Evolutionary conservation across 2,888 invertebrate species (phyloP), one percentile per base, ranked within the genome.

Genomic region (Zootermopsis nevadensis): DNA sequence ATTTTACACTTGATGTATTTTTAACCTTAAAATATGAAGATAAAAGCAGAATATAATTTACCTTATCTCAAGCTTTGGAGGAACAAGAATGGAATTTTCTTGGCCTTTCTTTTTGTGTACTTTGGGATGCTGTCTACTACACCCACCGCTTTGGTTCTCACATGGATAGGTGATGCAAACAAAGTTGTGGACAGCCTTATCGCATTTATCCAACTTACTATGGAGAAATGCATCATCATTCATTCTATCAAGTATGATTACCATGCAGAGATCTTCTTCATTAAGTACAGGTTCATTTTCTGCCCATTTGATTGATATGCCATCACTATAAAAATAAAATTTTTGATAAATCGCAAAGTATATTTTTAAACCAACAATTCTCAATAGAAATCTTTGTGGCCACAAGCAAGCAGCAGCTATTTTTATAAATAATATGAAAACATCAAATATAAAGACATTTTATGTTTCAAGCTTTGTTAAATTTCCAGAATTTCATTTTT

Each of bases 11-110:
- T 48, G 0, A 48, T 48, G 19, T 48, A 48, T 15, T 7, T 48
- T 15, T 19, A 48, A 48, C 48, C 48, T 19, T 19, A 48, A 19
- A 38, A 48, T 4, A 48, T 48, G 12, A 4, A 48, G 48, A 48
- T 48, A 15, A 19, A 48, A 48, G 19, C 19, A 48, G 48, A 48
- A 48, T 48, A 48, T 7, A 38, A 48, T 48, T 60, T 33, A 80
- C 80, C 80, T 55, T 80, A 80, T 33, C 10, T 66, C 60, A 53
- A 80, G 55, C n/a, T 80, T 27, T 60, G 79, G 79, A 22, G 35
- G 7, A 27, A 60, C n/a, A 8, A 79, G 60, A 19, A 77, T 30
- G 24, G 10, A n/a, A 66, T 66, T 31, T 69, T 31, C 27, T 33
- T 69, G 69, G 22, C 30, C 6, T 8, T 10, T 60, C 60, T 27